Evolutionary conservation across 2,113 vertebrate genomes (phyloP), one percentile per base, ranked within the genome.

Genomic region (Alouatta palliata): DNA sequence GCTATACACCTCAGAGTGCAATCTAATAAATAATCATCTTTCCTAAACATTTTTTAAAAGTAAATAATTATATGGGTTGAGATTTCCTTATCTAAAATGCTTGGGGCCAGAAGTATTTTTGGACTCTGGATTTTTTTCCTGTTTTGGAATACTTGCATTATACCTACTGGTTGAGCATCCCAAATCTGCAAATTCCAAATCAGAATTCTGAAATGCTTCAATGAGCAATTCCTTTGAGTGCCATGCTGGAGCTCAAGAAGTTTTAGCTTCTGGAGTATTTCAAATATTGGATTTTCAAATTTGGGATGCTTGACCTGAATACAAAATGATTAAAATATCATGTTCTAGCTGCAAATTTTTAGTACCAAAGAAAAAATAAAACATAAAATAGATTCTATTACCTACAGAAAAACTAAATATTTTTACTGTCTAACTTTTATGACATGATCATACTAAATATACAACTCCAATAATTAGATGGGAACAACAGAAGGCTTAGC

Each of bases 341-440:
- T 82, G 5, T 71, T 66, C 79, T 35, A 77, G 7, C 68, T 79
- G 12, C 21, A 96, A 82, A 45, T 81, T 71, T 95, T 95, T 77
- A 86, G 19, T 77, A 75, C 43, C 82, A 84, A 80, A 25, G 9
- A 68, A 83, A 97, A 94, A 92, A 87, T 37, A n/a, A 71, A 94
- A 23, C 9, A 66, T 21, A 79, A 64, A 79, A 81, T 54, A 75
- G 27, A 84, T 96, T 71, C 71, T 61, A 68, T 75, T 93, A 83
- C 16, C 9, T 58, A 92, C 12, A 84, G 56, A 76, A 87, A 84
- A 83, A 71, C 13, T 54, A 23, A 85, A 79, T 61, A 81, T 82
- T 90, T 80, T 93, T 76, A 66, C 58, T 87, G 43, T 52, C 66
- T 95, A 91, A 93, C 54, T 81, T 95, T 92, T 37, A 87, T 70